Base-by-base conservation (phyloP, 1,140 invertebrate genomes). In the Leptinotarsa lineolata region DNA sequence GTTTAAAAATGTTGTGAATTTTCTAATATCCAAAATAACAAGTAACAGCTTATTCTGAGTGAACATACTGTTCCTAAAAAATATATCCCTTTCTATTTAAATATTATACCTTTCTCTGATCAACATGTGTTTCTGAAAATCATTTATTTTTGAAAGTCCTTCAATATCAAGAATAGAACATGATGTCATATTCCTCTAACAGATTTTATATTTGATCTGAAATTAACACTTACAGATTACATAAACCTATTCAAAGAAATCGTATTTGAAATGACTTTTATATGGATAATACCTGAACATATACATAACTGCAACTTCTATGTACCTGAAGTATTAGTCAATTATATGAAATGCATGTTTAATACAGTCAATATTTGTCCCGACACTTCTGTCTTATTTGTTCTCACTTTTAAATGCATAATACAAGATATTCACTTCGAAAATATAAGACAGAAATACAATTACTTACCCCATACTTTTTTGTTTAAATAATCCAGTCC, bases 121-220 rank as follows among this genome's bases (percentile, higher is more conserved):
- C 48, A 54, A 54, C 48, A 54, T 12, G 48, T 54, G n/a, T 54
- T 63, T 63, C 61, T 63, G 20, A 59, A 63, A 15, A 4, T 24
- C 24, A 24, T 63, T 63, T 63, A 63, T 30, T 30, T 63, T 12
- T 63, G 11, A 63, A 21, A 63, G 24, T 18, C 61, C 61, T 63
- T 63, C 61, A 63, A 13, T 22, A 20, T 24, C 24, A 63, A 18
- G 20, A 22, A 63, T 63, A 63, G 61, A 21, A 63, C 13, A 30
- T 63, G 61, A 63, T 63, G 61, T 63, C 61, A 63, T 63, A 63
- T 21, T 20, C 15, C 20, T 30, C 4, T 63, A 8, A 63, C 61
- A 39, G 11, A 39, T 39, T 13, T 22, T 63, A 24, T 30, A 63
- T 63, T 63, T 63, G 24, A 18, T 63, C 58, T 18, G 16, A 2